Conservation (phyloP, 2,888 invertebrate genomes). For the Salticus scenicus region DNA sequence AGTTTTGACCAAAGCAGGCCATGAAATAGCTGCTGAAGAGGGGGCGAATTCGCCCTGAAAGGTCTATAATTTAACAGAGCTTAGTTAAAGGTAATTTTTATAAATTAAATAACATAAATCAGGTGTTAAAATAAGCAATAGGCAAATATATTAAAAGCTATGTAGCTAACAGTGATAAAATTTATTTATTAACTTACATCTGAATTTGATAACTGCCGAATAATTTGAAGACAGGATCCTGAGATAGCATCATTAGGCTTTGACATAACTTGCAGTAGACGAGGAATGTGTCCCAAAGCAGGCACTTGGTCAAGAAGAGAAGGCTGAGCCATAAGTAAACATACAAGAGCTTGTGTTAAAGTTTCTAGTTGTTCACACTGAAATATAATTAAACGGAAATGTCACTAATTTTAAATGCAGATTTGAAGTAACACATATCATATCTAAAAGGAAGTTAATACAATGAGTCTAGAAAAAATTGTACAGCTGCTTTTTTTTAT, state of each 20-base stretch:
- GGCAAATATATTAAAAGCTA: no score
- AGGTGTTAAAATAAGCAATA: no score
- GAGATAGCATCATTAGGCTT: conserved; percentile 79
- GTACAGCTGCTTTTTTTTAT: no score
- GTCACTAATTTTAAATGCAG: conserved; percentile 77
- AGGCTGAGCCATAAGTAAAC: conserved; percentile 89
- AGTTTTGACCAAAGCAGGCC: no score
- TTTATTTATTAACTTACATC: conserved; percentile 81
- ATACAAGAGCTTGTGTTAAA: conserved; percentile 88
- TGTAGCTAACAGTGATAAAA: background rate
- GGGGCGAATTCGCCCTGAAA: no score
- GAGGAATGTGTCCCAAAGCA: conserved; percentile 86
- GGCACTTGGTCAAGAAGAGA: conserved; percentile 90
- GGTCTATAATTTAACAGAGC: background rate
- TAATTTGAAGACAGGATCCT: conserved; percentile 87
- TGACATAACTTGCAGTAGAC: conserved; percentile 68
- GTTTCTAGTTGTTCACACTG: conserved; percentile 86
- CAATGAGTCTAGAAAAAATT: no score
- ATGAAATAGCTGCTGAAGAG: no score
- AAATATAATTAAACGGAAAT: conserved; percentile 28
- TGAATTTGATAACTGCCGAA: conserved; percentile 89
- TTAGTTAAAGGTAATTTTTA: no score
- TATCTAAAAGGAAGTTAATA: no score
- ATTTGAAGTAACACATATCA: no score
- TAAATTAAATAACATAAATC: no score